Percentiles rank a stretch among this genome's conserved stretches.
These are phyloP conservation scores for Coptotermes formosanus DNA, from an alignment of 1,140 invertebrate genomes.

Conservation along the genomic window DNA sequence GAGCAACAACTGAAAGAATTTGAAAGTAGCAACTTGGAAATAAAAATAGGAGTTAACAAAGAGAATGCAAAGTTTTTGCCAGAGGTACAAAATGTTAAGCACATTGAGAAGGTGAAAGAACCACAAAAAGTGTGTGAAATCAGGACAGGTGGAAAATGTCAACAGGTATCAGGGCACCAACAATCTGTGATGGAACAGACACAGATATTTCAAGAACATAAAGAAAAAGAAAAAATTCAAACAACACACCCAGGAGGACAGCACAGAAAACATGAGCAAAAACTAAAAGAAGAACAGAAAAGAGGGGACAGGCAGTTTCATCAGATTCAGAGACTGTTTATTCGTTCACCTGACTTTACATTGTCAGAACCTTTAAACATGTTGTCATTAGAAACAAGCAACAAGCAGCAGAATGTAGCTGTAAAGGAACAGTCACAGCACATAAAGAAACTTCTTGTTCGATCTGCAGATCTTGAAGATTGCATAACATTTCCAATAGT, in stretches of 20 bases:
- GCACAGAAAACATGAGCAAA: background rate
- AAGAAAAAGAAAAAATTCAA: background rate
- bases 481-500: background rate
- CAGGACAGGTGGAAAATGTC: background rate
- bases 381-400: background rate
- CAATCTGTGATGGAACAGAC: background rate
- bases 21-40: background rate
- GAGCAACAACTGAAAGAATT: background rate
- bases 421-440: background rate
- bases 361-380: background rate
- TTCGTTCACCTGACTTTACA: background rate
- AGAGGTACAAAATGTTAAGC: background rate
- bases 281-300: background rate
- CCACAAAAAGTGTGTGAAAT: background rate
- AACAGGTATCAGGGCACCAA: background rate
- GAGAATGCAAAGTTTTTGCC: background rate
- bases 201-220: background rate
- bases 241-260: background rate
- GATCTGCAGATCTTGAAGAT: background rate
- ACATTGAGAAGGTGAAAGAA: background rate
- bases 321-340: background rate
- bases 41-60: background rate
- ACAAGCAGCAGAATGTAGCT: background rate
- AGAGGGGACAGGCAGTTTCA: background rate
- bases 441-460: background rate